Evolutionary conservation across 2,797 vertebrate genomes (phyloP).

Genomic region (Betta splendens): DNA sequence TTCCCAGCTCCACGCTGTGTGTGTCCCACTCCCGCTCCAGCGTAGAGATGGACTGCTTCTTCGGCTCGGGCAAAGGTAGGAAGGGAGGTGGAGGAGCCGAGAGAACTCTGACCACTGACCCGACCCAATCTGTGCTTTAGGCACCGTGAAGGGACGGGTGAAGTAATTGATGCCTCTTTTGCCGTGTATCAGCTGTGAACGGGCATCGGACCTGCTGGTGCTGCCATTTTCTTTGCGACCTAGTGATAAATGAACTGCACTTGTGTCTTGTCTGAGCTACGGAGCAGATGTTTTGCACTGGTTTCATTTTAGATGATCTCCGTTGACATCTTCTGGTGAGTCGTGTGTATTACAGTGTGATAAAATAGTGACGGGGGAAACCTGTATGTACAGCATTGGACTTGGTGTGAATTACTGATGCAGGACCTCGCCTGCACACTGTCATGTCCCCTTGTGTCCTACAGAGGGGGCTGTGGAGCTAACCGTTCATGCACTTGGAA

Average conservation of each 20-base stretch:
- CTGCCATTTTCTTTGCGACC: too few relatives aligned
- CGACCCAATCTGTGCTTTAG: background rate
- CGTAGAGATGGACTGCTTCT: slow-evolving; percentile 97
- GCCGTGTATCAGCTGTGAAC: too few relatives aligned
- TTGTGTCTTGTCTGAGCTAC: background rate
- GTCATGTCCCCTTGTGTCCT: background rate
- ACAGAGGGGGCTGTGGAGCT: slow-evolving; percentile 16
- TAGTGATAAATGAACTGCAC: too few relatives aligned
- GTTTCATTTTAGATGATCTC: background rate
- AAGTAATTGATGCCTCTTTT: too few relatives aligned
- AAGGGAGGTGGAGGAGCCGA: background rate
- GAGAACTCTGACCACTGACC: background rate
- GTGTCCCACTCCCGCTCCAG: slow-evolving; percentile 97
- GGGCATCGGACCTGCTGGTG: too few relatives aligned
- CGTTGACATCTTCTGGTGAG: slow-evolving; percentile 47
- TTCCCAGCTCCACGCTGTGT: slow-evolving; percentile 91
- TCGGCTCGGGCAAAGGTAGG: slow-evolving; percentile 84
- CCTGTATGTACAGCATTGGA: too few relatives aligned
- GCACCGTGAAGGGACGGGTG: background rate
- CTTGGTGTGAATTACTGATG: background rate
- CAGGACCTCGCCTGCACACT: too few relatives aligned
- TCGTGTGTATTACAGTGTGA: slow-evolving; percentile 15
- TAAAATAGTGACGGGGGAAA: too few relatives aligned
- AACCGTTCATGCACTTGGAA: background rate
- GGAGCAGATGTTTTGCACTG: background rate